phyloP scores from a whole-genome alignment of 2,113 vertebrate genomes.

The Oryzias curvinotus region DNA sequence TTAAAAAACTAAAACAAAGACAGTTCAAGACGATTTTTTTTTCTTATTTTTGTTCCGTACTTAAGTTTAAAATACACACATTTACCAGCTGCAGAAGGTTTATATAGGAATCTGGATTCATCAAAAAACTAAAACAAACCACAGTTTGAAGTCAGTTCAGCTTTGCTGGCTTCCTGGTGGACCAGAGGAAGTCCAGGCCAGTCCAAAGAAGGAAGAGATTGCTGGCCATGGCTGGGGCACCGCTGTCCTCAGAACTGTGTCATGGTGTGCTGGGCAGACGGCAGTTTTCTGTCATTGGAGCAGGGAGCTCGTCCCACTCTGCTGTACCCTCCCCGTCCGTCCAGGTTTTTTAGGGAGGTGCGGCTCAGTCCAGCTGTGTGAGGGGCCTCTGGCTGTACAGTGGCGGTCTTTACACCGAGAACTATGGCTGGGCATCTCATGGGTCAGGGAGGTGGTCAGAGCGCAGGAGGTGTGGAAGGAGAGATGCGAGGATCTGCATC shows the following conservation, averaged over 20 bases:
- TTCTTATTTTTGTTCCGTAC: constrained; percentile 40
- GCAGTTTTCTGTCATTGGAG: constrained; percentile 31
- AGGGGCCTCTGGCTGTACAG: constrained; percentile 29
- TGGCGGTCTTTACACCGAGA: constrained; percentile 26
- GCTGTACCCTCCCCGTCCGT: constrained; percentile 13
- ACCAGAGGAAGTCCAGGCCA: constrained; percentile 34
- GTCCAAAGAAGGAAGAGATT: constrained; percentile 20
- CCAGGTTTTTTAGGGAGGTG: constrained; percentile 17
- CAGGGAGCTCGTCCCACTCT: constrained; percentile 15
- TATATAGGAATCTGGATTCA: constrained; percentile 65
- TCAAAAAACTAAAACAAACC: constrained; percentile 47
- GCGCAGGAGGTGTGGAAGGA: constrained; percentile 5
- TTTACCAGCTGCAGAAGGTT: constrained; percentile 62
- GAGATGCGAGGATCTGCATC: background rate
- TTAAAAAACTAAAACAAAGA: constrained; percentile 64
- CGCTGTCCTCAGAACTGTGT: constrained; percentile 17
- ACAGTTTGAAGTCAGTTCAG: constrained; percentile 68
- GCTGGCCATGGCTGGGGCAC: constrained; percentile 29
- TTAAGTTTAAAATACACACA: constrained; percentile 68
- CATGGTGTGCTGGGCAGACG: constrained; percentile 49
- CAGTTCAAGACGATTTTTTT: constrained; percentile 52
- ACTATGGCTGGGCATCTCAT: constrained; percentile 36
- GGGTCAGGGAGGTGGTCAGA: constrained; percentile 10
- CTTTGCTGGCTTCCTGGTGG: constrained; percentile 51
- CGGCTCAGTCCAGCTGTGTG: constrained; percentile 33